phyloP scores from a whole-genome alignment of 2,797 vertebrate genomes.

The Premnoplex brunnescens region DNA sequence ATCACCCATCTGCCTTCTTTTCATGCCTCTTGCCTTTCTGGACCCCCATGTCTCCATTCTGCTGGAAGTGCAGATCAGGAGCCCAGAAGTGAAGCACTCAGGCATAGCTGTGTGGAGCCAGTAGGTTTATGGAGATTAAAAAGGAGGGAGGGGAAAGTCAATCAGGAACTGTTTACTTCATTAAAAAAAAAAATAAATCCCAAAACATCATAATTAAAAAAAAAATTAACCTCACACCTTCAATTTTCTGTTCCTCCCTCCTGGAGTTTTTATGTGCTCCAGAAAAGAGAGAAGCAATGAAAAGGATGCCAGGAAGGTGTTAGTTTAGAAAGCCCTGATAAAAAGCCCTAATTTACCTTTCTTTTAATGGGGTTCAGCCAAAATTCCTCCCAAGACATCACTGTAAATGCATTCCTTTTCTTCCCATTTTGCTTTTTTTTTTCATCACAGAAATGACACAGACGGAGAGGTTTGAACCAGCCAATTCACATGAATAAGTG shows the following conservation, averaged over 20 bases:
- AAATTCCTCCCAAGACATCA: neutral
- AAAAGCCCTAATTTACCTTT: neutral
- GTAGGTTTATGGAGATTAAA: neutral
- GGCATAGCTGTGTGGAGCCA: neutral
- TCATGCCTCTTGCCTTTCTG: neutral
- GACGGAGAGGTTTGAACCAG: neutral
- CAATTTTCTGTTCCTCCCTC: neutral
- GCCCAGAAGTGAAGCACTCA: neutral
- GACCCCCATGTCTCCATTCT: neutral
- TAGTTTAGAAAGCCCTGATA: neutral
- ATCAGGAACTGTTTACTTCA: neutral
- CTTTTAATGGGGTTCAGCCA: neutral
- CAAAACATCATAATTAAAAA: neutral
- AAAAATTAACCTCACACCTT: neutral
- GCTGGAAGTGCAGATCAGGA: neutral
- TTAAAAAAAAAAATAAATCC: neutral
- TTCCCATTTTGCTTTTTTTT: neutral
- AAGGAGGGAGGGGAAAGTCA: fast-evolving
- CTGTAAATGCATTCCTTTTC: neutral
- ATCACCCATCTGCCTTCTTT: neutral
- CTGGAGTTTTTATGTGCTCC: neutral
- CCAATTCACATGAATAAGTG: slow-evolving; percentile 39
- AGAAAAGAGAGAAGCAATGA: neutral
- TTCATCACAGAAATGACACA: slow-evolving; percentile 20
- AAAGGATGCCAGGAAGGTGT: neutral